Conservation (phyloP, 35 echinoderm and acorn worm genomes). For the Diadema setosum region DNA sequence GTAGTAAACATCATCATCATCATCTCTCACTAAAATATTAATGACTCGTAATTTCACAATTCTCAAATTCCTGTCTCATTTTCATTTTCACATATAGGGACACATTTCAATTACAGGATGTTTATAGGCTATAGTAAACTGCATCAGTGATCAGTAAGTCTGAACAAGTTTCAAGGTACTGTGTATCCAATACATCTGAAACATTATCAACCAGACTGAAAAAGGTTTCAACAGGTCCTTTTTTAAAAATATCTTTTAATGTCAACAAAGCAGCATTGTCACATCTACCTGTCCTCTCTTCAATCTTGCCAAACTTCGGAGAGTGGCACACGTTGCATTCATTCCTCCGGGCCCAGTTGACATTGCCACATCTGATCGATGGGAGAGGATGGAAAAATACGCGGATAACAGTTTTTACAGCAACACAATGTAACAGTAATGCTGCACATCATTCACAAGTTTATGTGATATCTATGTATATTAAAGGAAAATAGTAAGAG, state of each 20-base stretch:
- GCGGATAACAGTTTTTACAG: no score
- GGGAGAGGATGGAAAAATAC: not conserved
- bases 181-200: not conserved
- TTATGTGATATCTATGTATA: no score
- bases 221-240: not conserved
- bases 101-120: not conserved
- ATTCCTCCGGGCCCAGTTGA: constrained; percentile 85
- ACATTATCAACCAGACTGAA: no score
- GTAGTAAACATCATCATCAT: not conserved
- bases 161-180: no score
- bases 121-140: no score
- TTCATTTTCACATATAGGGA: not conserved
- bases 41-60: not conserved
- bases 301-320: constrained; percentile 92
- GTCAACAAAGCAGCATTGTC: not conserved
- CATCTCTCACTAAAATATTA: not conserved
- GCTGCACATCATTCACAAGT: no score
- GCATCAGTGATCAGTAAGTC: no score
- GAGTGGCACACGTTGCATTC: constrained; percentile 93
- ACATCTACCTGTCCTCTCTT: constrained; percentile 81
- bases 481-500: no score
- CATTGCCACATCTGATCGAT: constrained; percentile 86
- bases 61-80: not conserved
- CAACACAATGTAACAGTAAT: no score
- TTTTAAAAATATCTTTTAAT: not conserved